Evolutionary conservation across 2,797 vertebrate genomes (phyloP), one percentile per base, ranked within the genome.

Genomic region (Cuculus canorus): DNA sequence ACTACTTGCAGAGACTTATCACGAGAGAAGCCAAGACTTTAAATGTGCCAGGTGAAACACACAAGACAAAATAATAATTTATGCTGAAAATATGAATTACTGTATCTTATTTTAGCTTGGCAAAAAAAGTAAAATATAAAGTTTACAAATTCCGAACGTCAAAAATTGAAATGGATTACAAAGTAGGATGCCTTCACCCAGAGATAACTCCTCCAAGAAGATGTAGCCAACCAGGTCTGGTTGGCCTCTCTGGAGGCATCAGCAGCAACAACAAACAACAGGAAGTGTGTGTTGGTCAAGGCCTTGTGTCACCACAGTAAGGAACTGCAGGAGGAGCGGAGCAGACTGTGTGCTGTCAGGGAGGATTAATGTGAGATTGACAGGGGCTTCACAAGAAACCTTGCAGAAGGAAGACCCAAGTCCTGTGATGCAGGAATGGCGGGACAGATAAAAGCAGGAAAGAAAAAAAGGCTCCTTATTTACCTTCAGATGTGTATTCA

Each of bases 51-150:
- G 9, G 12, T 60, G 25, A 86, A 71, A 66, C 32, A 45, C 0
- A 1, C 0, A 60, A 54, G 12, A 2, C 32, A 57, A 50, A 6
- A 11, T 25, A 45, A 30, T 4, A 17, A 10, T 6, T 52, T 33
- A 17, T 66, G 17, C 3, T 57, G 65, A 77, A 91, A 77, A 77
- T 39, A 53, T 10, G 1, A 82, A 72, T 50, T 75, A 50, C 4
- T 19, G 0, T 32, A 7, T n/a, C 45, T 45, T 45, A 43, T 50
- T 83, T 73, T 47, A 61, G 2, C 17, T 61, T 52, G 19, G 9
- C 45, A 53, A 63, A 82, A 70, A 17, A 79, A 83, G 4, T 30
- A 37, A 14, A 27, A 53, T 21, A 57, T 32, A 54, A 45, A 2
- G 3, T 39, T 92, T 83, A 35, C 14, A 47, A 6, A 21, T 56